These are phyloP conservation scores for Nycticryphes semicollaris DNA, from an alignment of 2,113 vertebrate species.

Conservation along the genomic window DNA sequence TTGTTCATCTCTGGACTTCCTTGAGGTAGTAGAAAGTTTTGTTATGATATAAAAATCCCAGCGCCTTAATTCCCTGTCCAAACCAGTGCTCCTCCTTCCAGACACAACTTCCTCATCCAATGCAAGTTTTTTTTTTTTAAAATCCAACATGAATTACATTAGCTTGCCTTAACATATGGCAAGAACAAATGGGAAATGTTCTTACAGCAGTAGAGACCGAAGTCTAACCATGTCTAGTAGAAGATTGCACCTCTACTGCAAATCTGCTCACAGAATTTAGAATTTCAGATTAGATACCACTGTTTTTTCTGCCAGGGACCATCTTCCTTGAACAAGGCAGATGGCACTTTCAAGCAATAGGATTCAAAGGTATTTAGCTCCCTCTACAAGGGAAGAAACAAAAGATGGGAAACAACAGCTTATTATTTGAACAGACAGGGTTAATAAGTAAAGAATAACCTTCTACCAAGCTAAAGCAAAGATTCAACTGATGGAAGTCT, in stretches of 20 bases:
- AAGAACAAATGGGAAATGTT: slow-evolving; percentile 26
- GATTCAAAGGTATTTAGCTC: background rate
- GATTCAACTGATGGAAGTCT: background rate
- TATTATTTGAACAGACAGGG: background rate
- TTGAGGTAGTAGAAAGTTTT: background rate
- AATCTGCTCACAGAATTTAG: slow-evolving; percentile 34
- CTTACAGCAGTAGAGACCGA: background rate
- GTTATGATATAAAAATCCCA: background rate
- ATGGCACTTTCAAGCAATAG: slow-evolving; percentile 8
- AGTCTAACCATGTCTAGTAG: slow-evolving; percentile 34
- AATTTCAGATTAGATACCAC: slow-evolving; percentile 46
- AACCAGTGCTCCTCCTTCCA: background rate
- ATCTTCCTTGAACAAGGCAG: slow-evolving; percentile 31
- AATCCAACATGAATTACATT: background rate
- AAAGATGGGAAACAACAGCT: background rate
- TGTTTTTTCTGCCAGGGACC: background rate
- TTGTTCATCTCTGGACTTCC: background rate
- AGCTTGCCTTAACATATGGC: background rate
- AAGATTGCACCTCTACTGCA: slow-evolving; percentile 19
- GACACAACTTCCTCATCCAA: background rate
- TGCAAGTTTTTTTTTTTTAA: background rate
- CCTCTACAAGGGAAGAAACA: background rate
- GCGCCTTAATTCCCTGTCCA: background rate
- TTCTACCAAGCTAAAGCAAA: background rate
- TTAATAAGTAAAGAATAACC: background rate